Evolutionary conservation across 2,113 vertebrate species (phyloP).

Genomic region (Falco punctatus): DNA sequence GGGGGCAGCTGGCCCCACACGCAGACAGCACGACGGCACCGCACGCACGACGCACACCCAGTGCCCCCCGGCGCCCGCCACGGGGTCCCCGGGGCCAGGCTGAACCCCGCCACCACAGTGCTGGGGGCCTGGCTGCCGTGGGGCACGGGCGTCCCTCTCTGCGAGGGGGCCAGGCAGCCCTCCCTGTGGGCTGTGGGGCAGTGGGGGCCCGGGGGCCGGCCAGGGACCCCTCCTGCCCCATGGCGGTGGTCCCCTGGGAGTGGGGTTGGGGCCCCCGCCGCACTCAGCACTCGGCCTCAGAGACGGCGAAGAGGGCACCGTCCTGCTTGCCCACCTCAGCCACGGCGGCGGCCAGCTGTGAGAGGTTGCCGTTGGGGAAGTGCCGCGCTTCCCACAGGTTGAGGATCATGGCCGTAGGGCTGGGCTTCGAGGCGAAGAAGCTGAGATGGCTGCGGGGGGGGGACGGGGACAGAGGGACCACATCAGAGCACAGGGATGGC

Average conservation of each 20-base stretch:
- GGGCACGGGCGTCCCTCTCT: not conserved
- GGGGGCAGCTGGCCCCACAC: conserved; percentile 64
- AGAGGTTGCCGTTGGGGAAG: conserved; percentile 97
- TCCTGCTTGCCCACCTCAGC: conserved; percentile 97
- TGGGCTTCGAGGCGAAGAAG: conserved; percentile 95
- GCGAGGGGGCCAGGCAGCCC: not conserved
- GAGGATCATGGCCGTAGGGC: conserved; percentile 96
- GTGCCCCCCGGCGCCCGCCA: conserved; percentile 2
- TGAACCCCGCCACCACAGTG: not conserved
- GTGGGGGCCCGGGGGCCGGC: not conserved
- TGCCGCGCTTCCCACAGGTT: conserved; percentile 98
- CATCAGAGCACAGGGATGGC: not conserved
- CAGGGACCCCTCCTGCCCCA: not conserved
- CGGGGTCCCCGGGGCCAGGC: not conserved
- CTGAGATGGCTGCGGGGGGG: conserved; percentile 87
- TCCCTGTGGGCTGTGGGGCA: not conserved
- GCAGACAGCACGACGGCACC: conserved; percentile 75
- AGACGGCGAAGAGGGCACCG: conserved; percentile 92
- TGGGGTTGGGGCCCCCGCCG: not conserved
- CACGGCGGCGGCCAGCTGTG: conserved; percentile 93
- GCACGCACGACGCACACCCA: conserved; percentile 81
- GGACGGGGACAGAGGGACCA: not conserved
- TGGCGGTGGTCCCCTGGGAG: not conserved
- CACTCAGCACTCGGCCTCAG: conserved; percentile 93
- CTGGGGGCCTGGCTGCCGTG: not conserved